Evolutionary conservation across 1,140 invertebrate genomes (phyloP).

Genomic region (Linepithema humile): DNA sequence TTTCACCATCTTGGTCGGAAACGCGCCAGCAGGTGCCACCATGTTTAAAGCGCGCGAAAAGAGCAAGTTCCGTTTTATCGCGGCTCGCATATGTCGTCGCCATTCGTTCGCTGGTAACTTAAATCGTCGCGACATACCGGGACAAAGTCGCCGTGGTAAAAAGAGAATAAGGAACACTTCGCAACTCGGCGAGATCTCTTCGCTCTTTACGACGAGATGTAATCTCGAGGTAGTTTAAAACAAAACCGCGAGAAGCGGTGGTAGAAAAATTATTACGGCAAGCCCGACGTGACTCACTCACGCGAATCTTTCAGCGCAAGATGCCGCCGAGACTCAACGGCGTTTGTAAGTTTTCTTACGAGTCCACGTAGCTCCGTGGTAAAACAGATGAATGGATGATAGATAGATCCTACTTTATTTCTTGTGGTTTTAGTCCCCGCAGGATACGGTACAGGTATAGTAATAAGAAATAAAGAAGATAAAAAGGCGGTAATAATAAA

Average conservation of each 20-base stretch:
- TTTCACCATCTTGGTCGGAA: not conserved
- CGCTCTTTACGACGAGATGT: not conserved
- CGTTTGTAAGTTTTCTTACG: not conserved
- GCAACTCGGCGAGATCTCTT: not conserved
- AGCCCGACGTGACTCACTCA: not conserved
- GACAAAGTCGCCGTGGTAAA: not conserved
- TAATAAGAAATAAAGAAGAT: not conserved
- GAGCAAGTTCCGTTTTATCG: not conserved
- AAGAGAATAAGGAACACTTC: not conserved
- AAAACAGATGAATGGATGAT: constrained; percentile 20
- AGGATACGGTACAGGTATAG: not conserved
- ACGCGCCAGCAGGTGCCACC: not conserved
- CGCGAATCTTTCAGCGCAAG: constrained; percentile 2
- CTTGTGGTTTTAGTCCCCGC: constrained; percentile 12
- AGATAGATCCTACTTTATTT: constrained; percentile 7
- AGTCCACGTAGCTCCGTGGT: constrained; percentile 18
- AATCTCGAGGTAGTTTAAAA: not conserved
- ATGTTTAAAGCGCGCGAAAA: constrained; percentile 3
- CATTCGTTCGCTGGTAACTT: not conserved
- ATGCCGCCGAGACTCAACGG: not conserved
- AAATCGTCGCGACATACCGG: not conserved
- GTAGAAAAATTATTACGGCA: constrained; percentile 5
- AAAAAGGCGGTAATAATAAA: constrained; percentile 1
- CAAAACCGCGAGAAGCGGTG: not conserved
- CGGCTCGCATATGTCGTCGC: not conserved